phyloP scores from a whole-genome alignment of 2,797 vertebrate species.

The Lophius americanus region DNA sequence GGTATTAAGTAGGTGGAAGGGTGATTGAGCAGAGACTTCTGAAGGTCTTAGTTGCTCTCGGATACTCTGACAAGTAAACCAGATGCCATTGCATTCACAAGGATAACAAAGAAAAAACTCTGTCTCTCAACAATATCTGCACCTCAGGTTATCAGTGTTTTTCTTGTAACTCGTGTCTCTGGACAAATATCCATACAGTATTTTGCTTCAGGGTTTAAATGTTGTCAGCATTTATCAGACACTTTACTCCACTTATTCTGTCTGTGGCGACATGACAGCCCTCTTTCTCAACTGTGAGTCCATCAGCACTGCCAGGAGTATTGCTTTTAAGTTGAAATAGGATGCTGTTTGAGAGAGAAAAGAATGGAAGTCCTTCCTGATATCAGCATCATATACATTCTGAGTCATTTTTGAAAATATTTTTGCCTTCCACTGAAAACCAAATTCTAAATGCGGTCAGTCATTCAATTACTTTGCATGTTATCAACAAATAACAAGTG shows the following conservation, averaged over 20 bases:
- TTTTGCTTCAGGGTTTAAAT: slow-evolving; percentile 31
- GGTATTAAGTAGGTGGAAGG: slow-evolving; percentile 55
- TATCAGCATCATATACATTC: not conserved
- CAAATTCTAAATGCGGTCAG: not conserved
- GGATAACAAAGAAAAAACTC: slow-evolving; percentile 40
- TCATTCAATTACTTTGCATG: slow-evolving; percentile 1
- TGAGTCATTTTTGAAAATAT: not conserved
- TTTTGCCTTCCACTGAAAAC: not conserved
- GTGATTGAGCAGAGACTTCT: slow-evolving; percentile 39
- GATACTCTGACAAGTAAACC: slow-evolving; percentile 53
- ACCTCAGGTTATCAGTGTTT: slow-evolving; percentile 28
- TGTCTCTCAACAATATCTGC: slow-evolving; percentile 29
- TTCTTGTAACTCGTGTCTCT: slow-evolving; percentile 16
- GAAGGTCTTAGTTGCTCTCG: slow-evolving; percentile 44
- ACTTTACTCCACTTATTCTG: slow-evolving; percentile 38
- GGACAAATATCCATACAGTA: not conserved
- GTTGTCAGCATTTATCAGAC: slow-evolving; percentile 22
- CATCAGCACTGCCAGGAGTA: slow-evolving; percentile 18
- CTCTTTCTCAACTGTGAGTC: slow-evolving; percentile 33
- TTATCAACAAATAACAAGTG: not conserved
- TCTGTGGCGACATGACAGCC: slow-evolving; percentile 34
- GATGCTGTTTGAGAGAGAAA: slow-evolving; percentile 4
- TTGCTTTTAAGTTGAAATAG: slow-evolving; percentile 4
- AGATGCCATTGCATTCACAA: slow-evolving; percentile 50
- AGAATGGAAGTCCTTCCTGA: not conserved